phyloP scores from a whole-genome alignment of 2,888 invertebrate species.

The Graphium colonna region DNA sequence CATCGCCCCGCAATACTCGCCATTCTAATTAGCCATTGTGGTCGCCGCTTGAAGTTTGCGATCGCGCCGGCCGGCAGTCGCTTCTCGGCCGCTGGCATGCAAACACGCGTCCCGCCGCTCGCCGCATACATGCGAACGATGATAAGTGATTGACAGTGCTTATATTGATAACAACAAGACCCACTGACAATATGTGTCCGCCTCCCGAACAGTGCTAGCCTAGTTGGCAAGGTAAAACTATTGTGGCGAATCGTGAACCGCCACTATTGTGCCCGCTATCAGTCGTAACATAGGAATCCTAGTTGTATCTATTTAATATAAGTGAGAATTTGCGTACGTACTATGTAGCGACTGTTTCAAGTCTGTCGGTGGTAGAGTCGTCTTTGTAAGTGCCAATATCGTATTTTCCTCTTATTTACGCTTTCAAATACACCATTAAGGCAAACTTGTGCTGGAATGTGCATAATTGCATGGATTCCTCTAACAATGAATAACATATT shows the following conservation, averaged over 20 bases:
- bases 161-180: constrained; percentile 55
- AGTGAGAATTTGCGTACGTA: constrained; percentile 9
- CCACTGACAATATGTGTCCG: constrained; percentile 41
- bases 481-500: background rate
- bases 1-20: too few species aligned
- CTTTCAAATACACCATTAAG: background rate
- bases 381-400: background rate
- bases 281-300: constrained; percentile 30
- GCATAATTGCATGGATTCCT: background rate
- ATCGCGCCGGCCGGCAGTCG: constrained; percentile 66
- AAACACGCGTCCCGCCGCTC: constrained; percentile 59
- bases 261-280: constrained; percentile 45
- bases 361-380: background rate
- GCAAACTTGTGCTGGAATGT: background rate
- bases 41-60: constrained; percentile 68
- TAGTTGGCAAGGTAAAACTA: constrained; percentile 71
- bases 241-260: constrained; percentile 61
- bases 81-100: constrained; percentile 54
- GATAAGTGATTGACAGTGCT: constrained; percentile 69
- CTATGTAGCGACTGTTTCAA: background rate
- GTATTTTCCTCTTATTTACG: background rate
- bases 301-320: constrained; percentile 19
- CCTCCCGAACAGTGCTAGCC: constrained; percentile 48
- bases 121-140: constrained; percentile 53
- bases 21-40: constrained; percentile 80